Conservation (phyloP, 2,888 invertebrate genomes). For the Eupithecia subfuscata region DNA sequence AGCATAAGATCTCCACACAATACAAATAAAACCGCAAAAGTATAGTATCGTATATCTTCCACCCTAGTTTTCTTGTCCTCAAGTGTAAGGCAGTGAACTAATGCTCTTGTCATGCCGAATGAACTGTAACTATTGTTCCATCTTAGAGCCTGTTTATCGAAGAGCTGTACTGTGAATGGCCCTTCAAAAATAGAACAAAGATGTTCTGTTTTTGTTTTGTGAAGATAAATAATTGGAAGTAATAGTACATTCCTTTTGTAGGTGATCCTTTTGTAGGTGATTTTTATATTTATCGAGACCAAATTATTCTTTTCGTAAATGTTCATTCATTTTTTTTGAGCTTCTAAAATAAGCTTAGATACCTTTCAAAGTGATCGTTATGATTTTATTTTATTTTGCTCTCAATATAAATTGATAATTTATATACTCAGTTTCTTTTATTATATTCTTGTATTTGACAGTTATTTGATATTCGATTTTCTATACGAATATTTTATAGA, state of each 20-base stretch:
- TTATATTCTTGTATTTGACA: background rate
- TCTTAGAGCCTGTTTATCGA: constrained; percentile 44
- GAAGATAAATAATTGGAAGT: constrained; percentile 17
- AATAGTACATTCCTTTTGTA: background rate
- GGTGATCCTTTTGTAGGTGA: background rate
- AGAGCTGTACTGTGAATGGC: background rate
- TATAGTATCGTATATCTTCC: background rate
- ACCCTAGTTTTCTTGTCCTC: constrained; percentile 43
- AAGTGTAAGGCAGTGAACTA: constrained; percentile 57
- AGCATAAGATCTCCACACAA: background rate
- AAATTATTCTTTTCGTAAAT: background rate
- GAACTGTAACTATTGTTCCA: constrained; percentile 70
- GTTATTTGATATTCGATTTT: background rate
- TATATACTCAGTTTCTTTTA: background rate
- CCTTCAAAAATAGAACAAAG: constrained; percentile 5
- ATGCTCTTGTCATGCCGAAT: constrained; percentile 62
- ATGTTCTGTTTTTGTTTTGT: constrained; percentile 28
- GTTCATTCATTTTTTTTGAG: background rate
- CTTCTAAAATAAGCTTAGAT: background rate
- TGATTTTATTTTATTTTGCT: background rate
- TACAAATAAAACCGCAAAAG: background rate
- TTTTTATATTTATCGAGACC: background rate
- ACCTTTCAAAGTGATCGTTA: background rate
- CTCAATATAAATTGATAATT: background rate
- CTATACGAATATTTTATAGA: no score